Conservation (phyloP, 1,140 invertebrate species). For the Harlomillsia oculata region DNA sequence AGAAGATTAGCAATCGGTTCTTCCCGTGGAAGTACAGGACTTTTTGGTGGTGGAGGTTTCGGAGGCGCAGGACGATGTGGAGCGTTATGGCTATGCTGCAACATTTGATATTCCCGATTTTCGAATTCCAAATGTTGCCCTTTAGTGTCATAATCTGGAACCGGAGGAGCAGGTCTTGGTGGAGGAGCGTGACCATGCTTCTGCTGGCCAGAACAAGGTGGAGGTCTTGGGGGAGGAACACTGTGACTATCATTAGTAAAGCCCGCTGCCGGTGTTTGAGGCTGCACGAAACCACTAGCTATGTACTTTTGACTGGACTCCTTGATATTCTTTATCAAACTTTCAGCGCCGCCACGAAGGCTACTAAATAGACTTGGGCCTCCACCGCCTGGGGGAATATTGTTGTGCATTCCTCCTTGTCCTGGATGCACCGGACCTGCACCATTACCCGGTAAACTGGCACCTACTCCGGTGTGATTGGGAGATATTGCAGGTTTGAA, state of each 20-base stretch:
- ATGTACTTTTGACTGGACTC: conserved; percentile 28
- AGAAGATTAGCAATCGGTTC: conserved; percentile 16
- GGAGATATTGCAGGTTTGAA: conserved; percentile 18
- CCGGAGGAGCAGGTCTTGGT: conserved; percentile 14
- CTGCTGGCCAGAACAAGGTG: conserved; percentile 4
- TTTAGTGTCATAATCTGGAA: not conserved
- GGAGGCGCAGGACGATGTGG: conserved; percentile 11
- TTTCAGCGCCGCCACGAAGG: conserved; percentile 26
- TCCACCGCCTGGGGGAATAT: not conserved
- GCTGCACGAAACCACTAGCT: not conserved
- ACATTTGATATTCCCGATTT: conserved; percentile 16
- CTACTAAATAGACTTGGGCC: conserved; percentile 11
- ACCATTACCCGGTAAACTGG: not conserved
- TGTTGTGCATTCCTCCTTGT: not conserved
- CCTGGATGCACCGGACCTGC: not conserved
- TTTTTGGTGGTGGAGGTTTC: conserved; percentile 24
- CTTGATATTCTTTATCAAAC: conserved; percentile 33
- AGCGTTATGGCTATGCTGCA: conserved; percentile 3
- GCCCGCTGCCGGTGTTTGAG: not conserved
- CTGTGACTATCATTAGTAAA: too few relatives aligned
- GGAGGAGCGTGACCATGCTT: conserved; percentile 4
- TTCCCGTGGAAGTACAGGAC: not conserved
- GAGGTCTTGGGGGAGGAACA: not conserved
- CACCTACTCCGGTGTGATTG: conserved; percentile 1
- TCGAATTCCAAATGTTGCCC: conserved; percentile 23